A percentile compares a stretch with the other conserved stretches of the same genome.
Evolutionary conservation across 2,797 vertebrate species (phyloP).

Genomic region (Pterois miles): DNA sequence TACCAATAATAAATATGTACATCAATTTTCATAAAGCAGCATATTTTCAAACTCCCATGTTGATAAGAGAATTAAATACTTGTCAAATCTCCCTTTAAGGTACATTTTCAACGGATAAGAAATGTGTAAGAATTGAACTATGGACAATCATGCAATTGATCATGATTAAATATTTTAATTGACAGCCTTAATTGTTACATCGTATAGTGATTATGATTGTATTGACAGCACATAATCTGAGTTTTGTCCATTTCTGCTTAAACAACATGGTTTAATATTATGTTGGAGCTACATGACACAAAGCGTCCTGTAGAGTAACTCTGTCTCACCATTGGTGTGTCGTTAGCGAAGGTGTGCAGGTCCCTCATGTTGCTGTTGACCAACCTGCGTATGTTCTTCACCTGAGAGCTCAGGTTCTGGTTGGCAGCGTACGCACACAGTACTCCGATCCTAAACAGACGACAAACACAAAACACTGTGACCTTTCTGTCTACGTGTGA

Average conservation of each 20-base stretch:
- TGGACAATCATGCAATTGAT: no score
- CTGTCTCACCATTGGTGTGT: slow-evolving; percentile 87
- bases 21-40: no score
- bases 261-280: neutral
- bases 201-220: neutral
- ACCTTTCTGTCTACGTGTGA: neutral
- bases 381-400: slow-evolving; percentile 85
- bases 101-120: no score
- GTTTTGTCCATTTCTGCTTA: neutral
- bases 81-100: no score
- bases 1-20: no score
- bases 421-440: slow-evolving; percentile 91
- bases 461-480: slow-evolving; percentile 18
- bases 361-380: slow-evolving; percentile 95
- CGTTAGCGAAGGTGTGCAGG: slow-evolving; percentile 86
- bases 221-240: neutral
- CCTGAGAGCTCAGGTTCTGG: slow-evolving; percentile 90
- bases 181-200: no score
- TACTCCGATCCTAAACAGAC: slow-evolving; percentile 86
- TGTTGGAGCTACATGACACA: neutral
- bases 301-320: neutral
- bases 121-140: no score
- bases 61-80: no score
- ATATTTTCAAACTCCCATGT: no score
- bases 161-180: no score